Conservation (phyloP, 2,888 invertebrate species). For the Netelia melanura region DNA sequence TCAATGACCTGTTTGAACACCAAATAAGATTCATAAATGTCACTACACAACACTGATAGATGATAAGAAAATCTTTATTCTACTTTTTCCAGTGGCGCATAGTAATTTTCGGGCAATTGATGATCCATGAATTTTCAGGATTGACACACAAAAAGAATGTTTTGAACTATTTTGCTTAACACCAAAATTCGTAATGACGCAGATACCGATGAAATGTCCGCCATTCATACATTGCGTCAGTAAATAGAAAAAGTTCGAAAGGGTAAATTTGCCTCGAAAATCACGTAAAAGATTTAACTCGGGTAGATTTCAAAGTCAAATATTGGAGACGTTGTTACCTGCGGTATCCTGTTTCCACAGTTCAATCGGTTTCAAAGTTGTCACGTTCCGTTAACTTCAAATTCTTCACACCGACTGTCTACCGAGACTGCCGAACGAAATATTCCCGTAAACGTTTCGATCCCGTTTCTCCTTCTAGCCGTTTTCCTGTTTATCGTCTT, state of each 20-base stretch:
- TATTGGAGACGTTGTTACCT: constrained; percentile 2
- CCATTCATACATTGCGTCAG: neutral
- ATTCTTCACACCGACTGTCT: constrained; percentile 25
- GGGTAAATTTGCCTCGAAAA: neutral
- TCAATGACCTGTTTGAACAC: too few species aligned
- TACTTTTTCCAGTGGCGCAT: too few species aligned
- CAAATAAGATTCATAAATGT: too few species aligned
- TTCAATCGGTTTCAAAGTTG: neutral
- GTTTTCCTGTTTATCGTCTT: neutral
- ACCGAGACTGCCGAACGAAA: neutral
- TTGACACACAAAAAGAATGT: too few species aligned
- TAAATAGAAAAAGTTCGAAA: neutral
- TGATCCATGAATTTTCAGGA: too few species aligned
- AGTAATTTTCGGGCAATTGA: too few species aligned
- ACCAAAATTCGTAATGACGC: too few species aligned
- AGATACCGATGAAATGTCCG: neutral
- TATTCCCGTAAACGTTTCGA: neutral
- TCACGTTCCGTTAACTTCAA: constrained; percentile 17
- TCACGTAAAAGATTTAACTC: neutral
- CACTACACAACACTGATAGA: too few species aligned
- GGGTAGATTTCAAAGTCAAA: neutral
- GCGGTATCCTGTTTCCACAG: neutral
- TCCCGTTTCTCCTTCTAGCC: neutral
- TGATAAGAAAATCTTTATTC: too few species aligned
- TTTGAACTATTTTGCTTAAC: too few species aligned